Conservation (phyloP, 2,113 vertebrate species). For the Taurulus bubalis region DNA sequence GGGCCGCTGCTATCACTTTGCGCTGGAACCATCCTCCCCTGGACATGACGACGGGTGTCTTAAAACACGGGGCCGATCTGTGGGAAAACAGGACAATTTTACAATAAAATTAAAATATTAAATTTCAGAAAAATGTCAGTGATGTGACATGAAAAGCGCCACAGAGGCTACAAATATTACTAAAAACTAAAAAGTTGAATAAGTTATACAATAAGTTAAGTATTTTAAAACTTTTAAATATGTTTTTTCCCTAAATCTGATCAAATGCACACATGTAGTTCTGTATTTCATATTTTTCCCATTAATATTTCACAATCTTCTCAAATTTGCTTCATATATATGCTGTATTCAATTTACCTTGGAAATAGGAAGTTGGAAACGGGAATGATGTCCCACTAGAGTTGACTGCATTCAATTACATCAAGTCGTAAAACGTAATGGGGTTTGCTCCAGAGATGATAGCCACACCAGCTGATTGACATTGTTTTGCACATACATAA, state of each 20-base stretch:
- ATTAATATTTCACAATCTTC: neutral
- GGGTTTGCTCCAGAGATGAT: too few species aligned
- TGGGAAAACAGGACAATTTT: too few species aligned
- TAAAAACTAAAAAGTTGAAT: neutral
- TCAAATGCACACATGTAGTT: too few species aligned
- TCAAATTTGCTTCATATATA: neutral
- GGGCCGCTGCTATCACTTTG: constrained; percentile 42
- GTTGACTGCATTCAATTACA: neutral
- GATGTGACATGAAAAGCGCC: neutral
- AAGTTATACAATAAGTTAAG: neutral
- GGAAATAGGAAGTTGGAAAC: too few species aligned
- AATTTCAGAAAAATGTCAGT: too few species aligned
- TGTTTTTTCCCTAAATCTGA: too few species aligned
- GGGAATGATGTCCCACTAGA: neutral
- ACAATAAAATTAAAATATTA: too few species aligned
- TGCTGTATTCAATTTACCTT: neutral
- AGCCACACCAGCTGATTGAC: too few species aligned
- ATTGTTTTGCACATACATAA: too few species aligned
- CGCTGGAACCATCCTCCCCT: neutral
- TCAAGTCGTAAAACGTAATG: neutral
- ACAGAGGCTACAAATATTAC: neutral
- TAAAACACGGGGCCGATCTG: neutral
- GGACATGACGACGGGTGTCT: neutral
- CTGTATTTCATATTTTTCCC: too few species aligned
- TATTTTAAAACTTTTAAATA: neutral